Evolutionary conservation across 2,888 invertebrate genomes (phyloP).

Genomic region (Xanthia icteritia): DNA sequence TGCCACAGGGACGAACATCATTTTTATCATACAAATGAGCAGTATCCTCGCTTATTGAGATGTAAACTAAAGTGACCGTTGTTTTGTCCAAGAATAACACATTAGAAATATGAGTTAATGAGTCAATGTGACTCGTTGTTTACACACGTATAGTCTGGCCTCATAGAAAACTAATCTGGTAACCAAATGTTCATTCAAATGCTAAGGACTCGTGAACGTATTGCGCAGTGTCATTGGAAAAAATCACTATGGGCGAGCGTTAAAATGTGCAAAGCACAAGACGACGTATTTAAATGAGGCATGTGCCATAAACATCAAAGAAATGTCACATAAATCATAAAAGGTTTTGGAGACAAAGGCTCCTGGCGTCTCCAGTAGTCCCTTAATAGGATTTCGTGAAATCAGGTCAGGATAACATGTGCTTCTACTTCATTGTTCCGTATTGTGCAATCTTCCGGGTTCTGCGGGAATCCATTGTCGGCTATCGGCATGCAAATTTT

Average conservation of each 20-base stretch:
- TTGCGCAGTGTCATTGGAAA: slow-evolving; percentile 81
- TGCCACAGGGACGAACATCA: slow-evolving; percentile 54
- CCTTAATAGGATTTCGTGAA: slow-evolving; percentile 81
- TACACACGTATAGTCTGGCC: slow-evolving; percentile 80
- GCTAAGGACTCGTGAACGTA: slow-evolving; percentile 78
- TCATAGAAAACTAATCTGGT: slow-evolving; percentile 88
- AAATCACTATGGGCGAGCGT: slow-evolving; percentile 81
- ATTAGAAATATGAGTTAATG: slow-evolving; percentile 78
- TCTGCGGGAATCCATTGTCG: slow-evolving; percentile 78
- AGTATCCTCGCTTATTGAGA: slow-evolving; percentile 69
- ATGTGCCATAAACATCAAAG: slow-evolving; percentile 88
- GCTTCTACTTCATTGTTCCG: slow-evolving; percentile 80
- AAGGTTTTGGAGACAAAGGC: slow-evolving; percentile 82
- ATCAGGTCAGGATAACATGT: slow-evolving; percentile 90
- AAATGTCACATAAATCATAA: slow-evolving; percentile 89
- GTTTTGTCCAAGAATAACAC: slow-evolving; percentile 68
- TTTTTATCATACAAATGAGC: slow-evolving; percentile 65
- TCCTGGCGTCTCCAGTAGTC: slow-evolving; percentile 81
- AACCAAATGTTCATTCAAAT: slow-evolving; percentile 89
- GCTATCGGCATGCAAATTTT: slow-evolving; percentile 85
- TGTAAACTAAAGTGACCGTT: slow-evolving; percentile 69
- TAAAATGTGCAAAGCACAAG: slow-evolving; percentile 89
- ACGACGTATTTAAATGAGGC: slow-evolving; percentile 88
- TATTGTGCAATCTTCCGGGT: slow-evolving; percentile 89
- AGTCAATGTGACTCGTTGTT: slow-evolving; percentile 79